A percentile compares a stretch with the other conserved stretches of the same genome.
Evolutionary conservation across 2,888 invertebrate species (phyloP).

Genomic region (Caenorhabditis panamensis): DNA sequence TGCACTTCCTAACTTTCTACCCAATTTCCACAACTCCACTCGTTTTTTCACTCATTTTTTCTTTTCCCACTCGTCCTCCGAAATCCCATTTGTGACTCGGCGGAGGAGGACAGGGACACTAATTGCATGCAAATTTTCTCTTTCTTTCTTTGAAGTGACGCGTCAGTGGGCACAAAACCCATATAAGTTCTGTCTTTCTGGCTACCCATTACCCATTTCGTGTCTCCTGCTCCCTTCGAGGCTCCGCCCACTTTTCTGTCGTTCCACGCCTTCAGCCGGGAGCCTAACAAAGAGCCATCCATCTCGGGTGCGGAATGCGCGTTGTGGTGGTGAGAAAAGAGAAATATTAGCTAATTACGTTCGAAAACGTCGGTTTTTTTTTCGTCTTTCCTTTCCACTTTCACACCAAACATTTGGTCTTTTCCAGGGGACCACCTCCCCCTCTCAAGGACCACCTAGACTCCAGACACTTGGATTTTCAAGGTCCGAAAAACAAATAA

Average conservation of each 20-base stretch:
- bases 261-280: constrained; percentile 16
- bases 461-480: too few species aligned
- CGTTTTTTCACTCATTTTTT: too few species aligned
- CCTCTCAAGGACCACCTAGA: too few species aligned
- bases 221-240: background rate
- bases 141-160: constrained; percentile 34
- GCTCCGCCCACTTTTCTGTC: constrained; percentile 34
- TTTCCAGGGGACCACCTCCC: constrained; percentile 6
- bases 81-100: constrained; percentile 11
- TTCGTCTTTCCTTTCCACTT: constrained; percentile 19
- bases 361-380: constrained; percentile 33
- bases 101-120: constrained; percentile 7
- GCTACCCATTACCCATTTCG: constrained; percentile 39
- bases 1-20: too few species aligned
- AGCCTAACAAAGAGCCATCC: constrained; percentile 28
- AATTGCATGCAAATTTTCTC: constrained; percentile 51
- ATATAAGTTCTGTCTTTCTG: constrained; percentile 38
- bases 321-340: constrained; percentile 44
- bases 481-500: too few species aligned
- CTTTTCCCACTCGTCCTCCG: background rate
- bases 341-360: constrained; percentile 63
- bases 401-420: constrained; percentile 39
- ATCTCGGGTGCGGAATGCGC: constrained; percentile 17
- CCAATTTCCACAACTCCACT: too few species aligned
- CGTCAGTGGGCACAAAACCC: constrained; percentile 40